These are phyloP conservation scores for Poeciliopsis presidionis DNA, from an alignment of 2,797 vertebrate species.

Conservation along the genomic window DNA sequence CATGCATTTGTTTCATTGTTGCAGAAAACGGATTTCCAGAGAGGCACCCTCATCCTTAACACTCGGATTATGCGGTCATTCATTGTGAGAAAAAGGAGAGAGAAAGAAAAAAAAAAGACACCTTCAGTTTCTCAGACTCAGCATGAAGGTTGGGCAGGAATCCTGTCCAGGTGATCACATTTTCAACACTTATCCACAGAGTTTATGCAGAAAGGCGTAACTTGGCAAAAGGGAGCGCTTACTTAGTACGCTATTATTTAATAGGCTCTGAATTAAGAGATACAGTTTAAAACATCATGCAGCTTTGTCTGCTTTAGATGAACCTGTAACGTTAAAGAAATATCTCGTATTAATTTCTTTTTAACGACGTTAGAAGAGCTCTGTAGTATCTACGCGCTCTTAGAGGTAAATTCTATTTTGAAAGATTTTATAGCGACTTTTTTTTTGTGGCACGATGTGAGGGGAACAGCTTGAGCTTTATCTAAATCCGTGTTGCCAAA, in stretches of 20 bases:
- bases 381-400: neutral
- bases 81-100: slow-evolving; percentile 27
- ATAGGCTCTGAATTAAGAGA: slow-evolving; percentile 21
- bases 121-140: slow-evolving; percentile 37
- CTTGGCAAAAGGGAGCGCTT: slow-evolving; percentile 42
- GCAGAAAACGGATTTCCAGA: slow-evolving; percentile 27
- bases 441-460: neutral
- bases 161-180: slow-evolving; percentile 38
- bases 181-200: slow-evolving; percentile 27
- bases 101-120: slow-evolving; percentile 31
- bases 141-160: slow-evolving; percentile 25
- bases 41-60: slow-evolving; percentile 43
- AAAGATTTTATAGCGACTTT: neutral
- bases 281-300: neutral
- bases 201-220: slow-evolving; percentile 27
- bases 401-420: neutral
- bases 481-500: slow-evolving; percentile 15
- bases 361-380: neutral
- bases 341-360: neutral
- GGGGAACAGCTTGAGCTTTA: neutral
- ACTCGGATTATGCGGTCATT: slow-evolving; percentile 46
- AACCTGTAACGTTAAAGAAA: neutral
- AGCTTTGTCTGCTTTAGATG: neutral
- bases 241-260: slow-evolving; percentile 24
- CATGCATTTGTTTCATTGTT: slow-evolving; percentile 5